A percentile compares a stretch with the other conserved stretches of the same genome.
Conservation (phyloP, 2,797 vertebrate species). For the Poeciliopsis turneri region DNA sequence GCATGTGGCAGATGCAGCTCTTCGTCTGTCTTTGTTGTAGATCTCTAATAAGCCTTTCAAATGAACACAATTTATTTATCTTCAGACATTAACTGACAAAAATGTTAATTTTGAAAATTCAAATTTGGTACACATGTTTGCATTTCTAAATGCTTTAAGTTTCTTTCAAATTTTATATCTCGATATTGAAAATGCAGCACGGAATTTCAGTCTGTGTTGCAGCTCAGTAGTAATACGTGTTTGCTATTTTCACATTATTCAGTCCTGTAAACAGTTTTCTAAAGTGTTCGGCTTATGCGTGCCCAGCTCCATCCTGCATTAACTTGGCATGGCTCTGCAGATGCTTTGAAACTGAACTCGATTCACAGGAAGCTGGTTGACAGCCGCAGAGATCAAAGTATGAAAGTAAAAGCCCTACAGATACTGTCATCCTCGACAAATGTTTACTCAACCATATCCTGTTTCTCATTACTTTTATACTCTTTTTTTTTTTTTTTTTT, state of each 20-base stretch:
- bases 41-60: conserved; percentile 42
- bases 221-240: conserved; percentile 4
- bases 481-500: conserved; percentile 29
- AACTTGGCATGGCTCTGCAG: conserved; percentile 52
- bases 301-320: conserved; percentile 56
- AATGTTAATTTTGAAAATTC: neutral
- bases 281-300: conserved; percentile 41
- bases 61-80: conserved; percentile 47
- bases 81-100: conserved; percentile 29
- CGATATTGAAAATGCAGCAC: neutral
- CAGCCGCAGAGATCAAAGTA: conserved; percentile 78
- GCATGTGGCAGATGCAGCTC: conserved; percentile 41
- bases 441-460: conserved; percentile 72
- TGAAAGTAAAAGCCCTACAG: conserved; percentile 68
- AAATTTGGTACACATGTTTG: neutral
- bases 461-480: conserved; percentile 70
- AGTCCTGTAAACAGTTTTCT: conserved; percentile 29
- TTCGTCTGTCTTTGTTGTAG: conserved; percentile 48
- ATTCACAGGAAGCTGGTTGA: conserved; percentile 69
- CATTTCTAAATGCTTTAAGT: neutral
- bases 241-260: conserved; percentile 19
- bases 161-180: neutral
- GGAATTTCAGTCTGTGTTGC: neutral
- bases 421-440: conserved; percentile 77
- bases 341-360: conserved; percentile 60